Evolutionary conservation across 1,140 invertebrate genomes (phyloP), one percentile per base, ranked within the genome.

Genomic region (Drosophila repletoides): DNA sequence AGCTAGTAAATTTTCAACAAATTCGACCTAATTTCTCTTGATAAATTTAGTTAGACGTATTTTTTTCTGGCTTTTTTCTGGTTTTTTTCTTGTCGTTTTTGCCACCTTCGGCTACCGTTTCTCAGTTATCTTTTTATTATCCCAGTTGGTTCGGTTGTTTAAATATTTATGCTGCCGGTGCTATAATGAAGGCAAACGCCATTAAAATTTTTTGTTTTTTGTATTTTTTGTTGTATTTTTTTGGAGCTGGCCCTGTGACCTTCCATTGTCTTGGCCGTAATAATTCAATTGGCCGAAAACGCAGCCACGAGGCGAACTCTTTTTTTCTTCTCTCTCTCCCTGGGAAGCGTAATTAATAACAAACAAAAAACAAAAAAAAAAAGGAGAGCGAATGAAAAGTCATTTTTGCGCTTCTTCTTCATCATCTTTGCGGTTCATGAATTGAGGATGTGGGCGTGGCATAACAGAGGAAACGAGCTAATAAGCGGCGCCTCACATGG

Each of bases 261-360:
- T 56, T 43, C 53, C 74, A 79, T 72, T 84, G 79, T 86, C 61
- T 51, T 58, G 65, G 55, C 40, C 51, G 61, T 63, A 72, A 86
- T 84, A 86, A 84, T 84, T 86, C 80, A 84, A 84, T 84, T 86
- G 74, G 70, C 61, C 80, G 60, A 84, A 84, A 83, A 72, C 58
- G 61, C 51, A 72, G 66, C 51, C 46, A 70, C 33, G 70, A 73
- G 64, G 61, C 53, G 60, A 77, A 60, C 58, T 72, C 60, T 68
- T 53, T 75, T n/a, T n/a, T n/a, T n/a, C n/a, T n/a, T n/a, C n/a
- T n/a, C n/a, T n/a, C n/a, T 15, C 36, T 17, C 15, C 28, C 45
- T 48, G 28, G 64, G 41, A 67, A 73, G 73, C 66, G 74, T 83
- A 83, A 83, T 83, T 83, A 83, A 83, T 83, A 83, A 83, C 79